phyloP scores from a whole-genome alignment of 2,797 vertebrate species.

The Halcyon badia region DNA sequence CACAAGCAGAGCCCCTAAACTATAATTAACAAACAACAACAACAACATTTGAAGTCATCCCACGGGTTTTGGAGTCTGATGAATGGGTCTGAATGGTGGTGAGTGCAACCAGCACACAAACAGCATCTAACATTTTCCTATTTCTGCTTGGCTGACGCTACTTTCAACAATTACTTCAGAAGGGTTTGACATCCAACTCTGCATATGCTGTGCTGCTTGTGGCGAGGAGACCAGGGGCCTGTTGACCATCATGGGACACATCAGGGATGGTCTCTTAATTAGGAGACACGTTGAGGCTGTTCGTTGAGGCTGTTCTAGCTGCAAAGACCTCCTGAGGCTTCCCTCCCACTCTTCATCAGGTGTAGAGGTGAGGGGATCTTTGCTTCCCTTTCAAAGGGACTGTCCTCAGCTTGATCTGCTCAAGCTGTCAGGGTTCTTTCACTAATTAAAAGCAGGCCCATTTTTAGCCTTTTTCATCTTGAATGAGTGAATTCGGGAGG shows the following conservation, averaged over 20 bases:
- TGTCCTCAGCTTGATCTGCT: background rate
- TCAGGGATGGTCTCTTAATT: background rate
- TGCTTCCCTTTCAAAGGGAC: background rate
- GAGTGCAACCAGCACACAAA: background rate
- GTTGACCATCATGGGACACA: rapidly evolving
- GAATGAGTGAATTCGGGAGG: background rate
- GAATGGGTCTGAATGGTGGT: background rate
- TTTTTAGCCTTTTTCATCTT: background rate
- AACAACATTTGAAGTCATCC: background rate
- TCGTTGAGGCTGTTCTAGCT: rapidly evolving
- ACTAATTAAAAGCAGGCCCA: background rate
- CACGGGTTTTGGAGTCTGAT: background rate
- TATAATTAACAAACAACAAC: background rate
- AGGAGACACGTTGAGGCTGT: rapidly evolving
- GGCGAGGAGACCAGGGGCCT: background rate
- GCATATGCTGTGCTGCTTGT: background rate
- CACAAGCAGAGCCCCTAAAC: background rate
- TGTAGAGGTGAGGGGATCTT: background rate
- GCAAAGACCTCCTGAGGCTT: background rate
- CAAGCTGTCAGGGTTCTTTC: rapidly evolving
- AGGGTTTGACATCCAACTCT: background rate
- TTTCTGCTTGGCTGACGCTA: background rate
- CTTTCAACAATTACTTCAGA: conserved; percentile 28
- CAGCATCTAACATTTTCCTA: background rate
- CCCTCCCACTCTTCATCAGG: rapidly evolving